Conservation (phyloP, 2,113 vertebrate species). For the Dicentrarchus labrax region DNA sequence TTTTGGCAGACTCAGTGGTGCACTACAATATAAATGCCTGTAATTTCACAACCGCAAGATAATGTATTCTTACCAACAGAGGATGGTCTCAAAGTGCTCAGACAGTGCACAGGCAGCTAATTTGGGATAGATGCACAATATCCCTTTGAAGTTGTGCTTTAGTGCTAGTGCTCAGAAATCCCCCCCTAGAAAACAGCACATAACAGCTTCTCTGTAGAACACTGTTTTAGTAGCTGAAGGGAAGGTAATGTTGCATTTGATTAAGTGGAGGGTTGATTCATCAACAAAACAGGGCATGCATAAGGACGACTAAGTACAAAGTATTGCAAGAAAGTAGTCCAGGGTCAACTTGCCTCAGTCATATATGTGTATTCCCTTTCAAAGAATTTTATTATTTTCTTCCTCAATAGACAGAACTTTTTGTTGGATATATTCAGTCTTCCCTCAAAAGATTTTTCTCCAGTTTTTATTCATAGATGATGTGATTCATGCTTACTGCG, state of each 20-base stretch:
- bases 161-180: slow-evolving; percentile 45
- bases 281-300: slow-evolving; percentile 52
- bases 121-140: slow-evolving; percentile 75
- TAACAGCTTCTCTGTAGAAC: slow-evolving; percentile 39
- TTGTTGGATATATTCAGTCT: neutral
- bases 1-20: slow-evolving; percentile 43
- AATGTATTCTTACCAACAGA: slow-evolving; percentile 76
- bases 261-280: slow-evolving; percentile 54
- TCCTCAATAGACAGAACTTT: slow-evolving; percentile 4
- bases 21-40: slow-evolving; percentile 64
- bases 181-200: slow-evolving; percentile 50
- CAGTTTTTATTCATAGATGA: slow-evolving; percentile 47
- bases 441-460: slow-evolving; percentile 19
- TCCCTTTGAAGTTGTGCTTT: slow-evolving; percentile 77
- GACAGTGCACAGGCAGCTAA: slow-evolving; percentile 72
- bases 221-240: slow-evolving; percentile 60
- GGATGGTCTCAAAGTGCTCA: slow-evolving; percentile 71
- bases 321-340: slow-evolving; percentile 26
- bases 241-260: slow-evolving; percentile 70
- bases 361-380: slow-evolving; percentile 23
- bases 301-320: slow-evolving; percentile 29
- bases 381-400: slow-evolving; percentile 43
- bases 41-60: slow-evolving; percentile 71
- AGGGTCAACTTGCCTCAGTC: slow-evolving; percentile 43
- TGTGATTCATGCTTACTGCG: slow-evolving; percentile 45